Evolutionary conservation across 2,888 invertebrate species (phyloP).

Genomic region (Caenorhabditis panamensis): DNA sequence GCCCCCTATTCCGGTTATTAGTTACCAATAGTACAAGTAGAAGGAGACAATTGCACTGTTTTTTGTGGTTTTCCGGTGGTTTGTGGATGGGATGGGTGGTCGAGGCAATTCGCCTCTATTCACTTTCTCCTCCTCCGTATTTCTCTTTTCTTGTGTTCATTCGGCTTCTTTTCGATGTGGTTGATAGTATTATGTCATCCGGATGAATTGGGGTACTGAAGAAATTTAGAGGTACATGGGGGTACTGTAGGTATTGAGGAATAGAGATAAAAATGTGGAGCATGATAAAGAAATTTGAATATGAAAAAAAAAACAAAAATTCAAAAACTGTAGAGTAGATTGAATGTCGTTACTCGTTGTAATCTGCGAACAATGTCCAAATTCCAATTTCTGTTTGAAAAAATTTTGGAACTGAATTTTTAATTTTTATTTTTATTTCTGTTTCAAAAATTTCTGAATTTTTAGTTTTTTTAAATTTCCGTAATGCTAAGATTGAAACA

Average conservation of each 20-base stretch:
- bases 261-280: too few species aligned
- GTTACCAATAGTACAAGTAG: slow-evolving; percentile 31
- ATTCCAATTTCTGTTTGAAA: too few species aligned
- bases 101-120: neutral
- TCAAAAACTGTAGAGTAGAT: too few species aligned
- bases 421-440: neutral
- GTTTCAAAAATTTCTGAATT: neutral
- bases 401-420: neutral
- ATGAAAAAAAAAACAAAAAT: too few species aligned
- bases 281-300: too few species aligned
- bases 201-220: slow-evolving; percentile 1
- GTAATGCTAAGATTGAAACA: too few species aligned
- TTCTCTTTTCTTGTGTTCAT: slow-evolving; percentile 11
- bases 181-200: slow-evolving; percentile 43
- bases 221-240: neutral
- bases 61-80: too few species aligned
- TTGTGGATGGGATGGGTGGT: too few species aligned
- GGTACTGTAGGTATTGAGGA: too few species aligned
- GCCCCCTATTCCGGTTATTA: slow-evolving; percentile 27
- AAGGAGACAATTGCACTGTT: slow-evolving; percentile 20
- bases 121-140: slow-evolving; percentile 41
- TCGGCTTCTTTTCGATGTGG: neutral
- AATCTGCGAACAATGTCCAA: too few species aligned
- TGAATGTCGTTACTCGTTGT: too few species aligned
- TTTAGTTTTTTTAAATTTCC: too few species aligned